A percentile compares a stretch with the other conserved stretches of the same genome.
Conservation (phyloP, 2,888 invertebrate species). For the Folsomia manolachei region DNA sequence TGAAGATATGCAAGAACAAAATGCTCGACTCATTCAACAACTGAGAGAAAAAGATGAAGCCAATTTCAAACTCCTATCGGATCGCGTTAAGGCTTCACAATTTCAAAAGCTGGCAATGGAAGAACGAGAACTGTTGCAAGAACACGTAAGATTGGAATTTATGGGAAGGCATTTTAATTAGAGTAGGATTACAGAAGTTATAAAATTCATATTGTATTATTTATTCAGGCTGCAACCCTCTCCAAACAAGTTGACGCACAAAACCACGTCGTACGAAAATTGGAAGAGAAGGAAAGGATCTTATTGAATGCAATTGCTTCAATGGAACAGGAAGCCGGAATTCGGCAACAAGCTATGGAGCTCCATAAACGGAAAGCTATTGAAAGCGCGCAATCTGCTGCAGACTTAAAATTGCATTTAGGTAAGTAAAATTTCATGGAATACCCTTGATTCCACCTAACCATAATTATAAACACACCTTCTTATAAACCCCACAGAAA, state of each 20-base stretch:
- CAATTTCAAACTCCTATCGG: constrained; percentile 98
- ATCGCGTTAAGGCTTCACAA: constrained; percentile 92
- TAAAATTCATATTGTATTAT: no score
- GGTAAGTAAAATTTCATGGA: constrained; percentile 56
- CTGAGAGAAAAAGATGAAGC: constrained; percentile 95
- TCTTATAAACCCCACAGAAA: constrained; percentile 63
- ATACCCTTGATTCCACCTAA: no score
- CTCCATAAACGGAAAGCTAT: constrained; percentile 97
- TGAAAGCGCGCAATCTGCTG: constrained; percentile 94
- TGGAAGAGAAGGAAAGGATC: constrained; percentile 93
- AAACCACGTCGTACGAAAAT: constrained; percentile 84
- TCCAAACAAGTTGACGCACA: constrained; percentile 91
- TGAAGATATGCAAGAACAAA: constrained; percentile 99
- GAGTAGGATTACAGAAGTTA: no score
- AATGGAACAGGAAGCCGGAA: constrained; percentile 87
- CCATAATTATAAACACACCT: no score
- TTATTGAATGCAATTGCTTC: constrained; percentile 87
- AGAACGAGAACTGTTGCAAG: constrained; percentile 89
- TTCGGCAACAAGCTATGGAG: constrained; percentile 94
- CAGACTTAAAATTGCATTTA: constrained; percentile 91
- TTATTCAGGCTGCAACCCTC: constrained; percentile 70
- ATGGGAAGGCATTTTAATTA: no score
- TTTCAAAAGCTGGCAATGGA: constrained; percentile 89
- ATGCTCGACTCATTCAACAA: constrained; percentile 90
- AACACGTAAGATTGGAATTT: constrained; percentile 69